Evolutionary conservation across 2,797 vertebrate species (phyloP).

Genomic region (Phrynocephalus forsythii): DNA sequence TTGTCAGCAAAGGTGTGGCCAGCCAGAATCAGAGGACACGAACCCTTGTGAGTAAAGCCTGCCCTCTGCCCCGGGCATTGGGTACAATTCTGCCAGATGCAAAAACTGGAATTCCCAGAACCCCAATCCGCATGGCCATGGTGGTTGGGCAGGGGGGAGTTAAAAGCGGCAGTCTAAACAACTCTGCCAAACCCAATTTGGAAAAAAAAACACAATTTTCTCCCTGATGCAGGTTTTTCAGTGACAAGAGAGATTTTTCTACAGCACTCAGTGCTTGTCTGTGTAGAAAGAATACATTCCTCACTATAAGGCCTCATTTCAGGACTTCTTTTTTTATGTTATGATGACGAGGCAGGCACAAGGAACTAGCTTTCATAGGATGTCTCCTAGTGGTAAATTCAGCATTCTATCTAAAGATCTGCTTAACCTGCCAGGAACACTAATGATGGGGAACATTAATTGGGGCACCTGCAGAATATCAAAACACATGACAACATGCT

Average conservation of each 20-base stretch:
- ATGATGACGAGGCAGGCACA: background rate
- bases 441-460: background rate
- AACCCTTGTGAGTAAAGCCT: background rate
- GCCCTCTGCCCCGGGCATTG: background rate
- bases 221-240: background rate
- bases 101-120: too few species aligned
- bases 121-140: too few species aligned
- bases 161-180: too few species aligned
- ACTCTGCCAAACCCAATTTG: too few species aligned
- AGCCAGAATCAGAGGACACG: background rate
- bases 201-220: too few species aligned
- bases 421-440: background rate
- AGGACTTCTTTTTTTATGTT: background rate
- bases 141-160: too few species aligned
- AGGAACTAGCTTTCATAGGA: background rate
- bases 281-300: background rate
- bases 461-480: slow-evolving; percentile 6
- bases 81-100: background rate
- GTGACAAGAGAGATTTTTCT: background rate
- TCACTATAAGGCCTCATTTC: background rate
- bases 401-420: background rate
- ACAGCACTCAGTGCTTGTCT: background rate
- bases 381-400: background rate
- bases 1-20: background rate
- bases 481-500: slow-evolving; percentile 4